A percentile compares a stretch with the other conserved stretches of the same genome.
Conservation (phyloP, 2,888 invertebrate species). For the Sesamia inferens region DNA sequence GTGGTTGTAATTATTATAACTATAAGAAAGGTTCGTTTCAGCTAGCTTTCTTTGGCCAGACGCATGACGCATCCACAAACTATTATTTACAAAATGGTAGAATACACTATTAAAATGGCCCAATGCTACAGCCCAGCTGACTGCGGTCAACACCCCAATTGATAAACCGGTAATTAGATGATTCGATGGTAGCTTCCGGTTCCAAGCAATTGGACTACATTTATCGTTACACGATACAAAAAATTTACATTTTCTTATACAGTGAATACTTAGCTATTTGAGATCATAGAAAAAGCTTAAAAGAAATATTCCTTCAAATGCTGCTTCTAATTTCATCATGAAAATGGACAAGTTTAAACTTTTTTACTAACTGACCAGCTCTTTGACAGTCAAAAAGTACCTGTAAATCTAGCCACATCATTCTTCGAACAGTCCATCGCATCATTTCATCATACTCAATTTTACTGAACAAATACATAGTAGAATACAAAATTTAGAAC, state of each 20-base stretch:
- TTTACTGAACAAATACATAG: not conserved
- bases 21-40: not conserved
- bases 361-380: too few species aligned
- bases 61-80: not conserved
- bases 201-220: conserved; percentile 23
- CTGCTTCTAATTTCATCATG: not conserved
- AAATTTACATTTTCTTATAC: conserved; percentile 21
- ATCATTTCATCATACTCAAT: not conserved
- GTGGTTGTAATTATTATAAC: not conserved
- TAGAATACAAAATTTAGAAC: conserved; percentile 24
- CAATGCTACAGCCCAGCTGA: not conserved
- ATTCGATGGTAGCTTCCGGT: conserved; percentile 41
- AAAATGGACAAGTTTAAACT: too few species aligned
- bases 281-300: not conserved
- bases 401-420: not conserved
- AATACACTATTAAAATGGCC: too few species aligned
- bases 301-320: not conserved
- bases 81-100: not conserved
- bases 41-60: not conserved
- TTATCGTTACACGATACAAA: conserved; percentile 3
- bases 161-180: conserved; percentile 28
- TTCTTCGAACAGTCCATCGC: not conserved
- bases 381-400: too few species aligned
- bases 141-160: conserved; percentile 31
- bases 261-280: not conserved